phyloP scores from a whole-genome alignment of 2,113 vertebrate species.

The Bettongia penicillata region DNA sequence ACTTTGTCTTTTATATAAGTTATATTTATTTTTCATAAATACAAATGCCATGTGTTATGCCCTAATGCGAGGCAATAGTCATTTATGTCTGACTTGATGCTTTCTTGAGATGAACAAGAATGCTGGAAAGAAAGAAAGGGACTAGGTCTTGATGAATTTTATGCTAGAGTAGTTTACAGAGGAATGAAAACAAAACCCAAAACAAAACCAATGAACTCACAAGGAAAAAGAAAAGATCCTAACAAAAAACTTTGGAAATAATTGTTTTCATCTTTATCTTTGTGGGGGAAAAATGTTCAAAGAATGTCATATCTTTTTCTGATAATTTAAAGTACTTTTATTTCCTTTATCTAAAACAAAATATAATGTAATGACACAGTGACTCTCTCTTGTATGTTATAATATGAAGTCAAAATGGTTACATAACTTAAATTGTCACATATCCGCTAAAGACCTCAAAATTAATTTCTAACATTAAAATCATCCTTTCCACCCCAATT shows the following conservation, averaged over 20 bases:
- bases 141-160: neutral
- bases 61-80: neutral
- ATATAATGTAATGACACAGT: neutral
- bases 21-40: neutral
- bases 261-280: neutral
- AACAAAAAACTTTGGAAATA: neutral
- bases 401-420: neutral
- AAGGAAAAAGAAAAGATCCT: neutral
- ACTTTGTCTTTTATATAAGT: neutral
- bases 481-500: neutral
- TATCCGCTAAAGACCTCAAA: neutral
- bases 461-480: neutral
- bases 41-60: neutral
- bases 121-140: neutral
- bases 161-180: neutral
- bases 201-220: neutral
- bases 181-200: neutral
- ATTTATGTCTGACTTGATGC: neutral
- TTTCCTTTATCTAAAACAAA: neutral
- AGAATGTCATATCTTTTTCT: neutral
- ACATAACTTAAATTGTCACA: neutral
- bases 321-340: neutral
- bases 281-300: neutral
- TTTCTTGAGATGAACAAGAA: neutral
- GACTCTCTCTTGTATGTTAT: neutral